Conservation (phyloP, 2,113 vertebrate species). For the Cyanoliseus patagonus region DNA sequence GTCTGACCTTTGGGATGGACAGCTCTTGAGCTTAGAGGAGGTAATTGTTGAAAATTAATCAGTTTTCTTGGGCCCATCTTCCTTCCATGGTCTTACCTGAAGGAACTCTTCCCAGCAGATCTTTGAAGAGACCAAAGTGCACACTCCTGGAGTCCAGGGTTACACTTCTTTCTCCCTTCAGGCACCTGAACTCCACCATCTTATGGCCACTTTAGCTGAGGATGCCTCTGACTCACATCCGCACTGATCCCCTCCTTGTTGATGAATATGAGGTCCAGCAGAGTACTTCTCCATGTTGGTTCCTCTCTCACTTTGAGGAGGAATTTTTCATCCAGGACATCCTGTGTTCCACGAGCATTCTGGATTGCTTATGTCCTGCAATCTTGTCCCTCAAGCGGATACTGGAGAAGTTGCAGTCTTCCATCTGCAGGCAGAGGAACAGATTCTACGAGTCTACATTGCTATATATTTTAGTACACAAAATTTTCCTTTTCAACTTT, state of each 20-base stretch:
- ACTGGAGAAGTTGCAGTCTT: neutral
- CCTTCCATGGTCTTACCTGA: neutral
- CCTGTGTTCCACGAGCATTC: neutral
- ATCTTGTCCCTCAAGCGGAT: neutral
- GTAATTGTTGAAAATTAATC: neutral
- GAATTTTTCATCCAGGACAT: neutral
- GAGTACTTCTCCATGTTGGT: neutral
- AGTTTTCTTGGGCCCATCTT: neutral
- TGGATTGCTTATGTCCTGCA: neutral
- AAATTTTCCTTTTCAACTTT: neutral
- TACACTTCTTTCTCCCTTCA: neutral
- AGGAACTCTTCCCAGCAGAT: neutral
- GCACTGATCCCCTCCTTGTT: neutral
- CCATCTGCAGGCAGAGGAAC: neutral
- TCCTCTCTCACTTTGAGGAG: neutral
- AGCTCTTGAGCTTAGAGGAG: neutral
- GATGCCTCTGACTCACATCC: neutral
- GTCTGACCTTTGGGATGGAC: neutral
- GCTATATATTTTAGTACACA: neutral
- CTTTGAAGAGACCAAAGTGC: neutral
- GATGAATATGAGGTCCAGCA: neutral
- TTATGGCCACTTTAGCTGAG: neutral
- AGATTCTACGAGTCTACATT: neutral
- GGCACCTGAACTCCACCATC: neutral
- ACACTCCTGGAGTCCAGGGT: neutral